Percentiles rank a stretch among this genome's conserved stretches.
Conservation (phyloP, 2,113 vertebrate species). For the Paracanthobrama guichenoti region DNA sequence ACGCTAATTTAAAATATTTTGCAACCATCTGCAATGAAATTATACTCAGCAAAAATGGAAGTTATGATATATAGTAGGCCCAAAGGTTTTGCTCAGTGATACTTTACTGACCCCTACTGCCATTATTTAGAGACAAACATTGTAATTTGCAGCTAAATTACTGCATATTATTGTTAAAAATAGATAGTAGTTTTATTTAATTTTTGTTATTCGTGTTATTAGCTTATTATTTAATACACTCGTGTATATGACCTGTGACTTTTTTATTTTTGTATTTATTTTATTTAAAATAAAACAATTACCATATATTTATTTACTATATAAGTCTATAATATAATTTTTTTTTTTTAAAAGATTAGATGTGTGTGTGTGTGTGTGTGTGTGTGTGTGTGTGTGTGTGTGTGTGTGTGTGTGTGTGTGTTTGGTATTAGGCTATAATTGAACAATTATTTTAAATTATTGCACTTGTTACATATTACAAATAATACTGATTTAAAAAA, state of each 20-base stretch:
- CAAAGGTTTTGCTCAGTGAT: background rate
- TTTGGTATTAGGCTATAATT: no score
- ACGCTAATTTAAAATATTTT: background rate
- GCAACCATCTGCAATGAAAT: background rate
- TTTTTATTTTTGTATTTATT: no score
- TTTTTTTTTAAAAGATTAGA: no score
- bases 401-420: no score
- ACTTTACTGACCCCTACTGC: slow-evolving; percentile 23
- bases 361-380: no score
- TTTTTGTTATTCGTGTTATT: no score
- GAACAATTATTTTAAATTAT: no score
- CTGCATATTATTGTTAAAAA: background rate
- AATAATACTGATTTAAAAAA: no score
- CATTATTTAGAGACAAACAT: background rate
- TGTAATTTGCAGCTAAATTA: background rate
- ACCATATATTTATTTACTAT: no score
- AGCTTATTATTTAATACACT: background rate
- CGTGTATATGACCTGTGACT: background rate
- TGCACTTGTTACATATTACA: background rate
- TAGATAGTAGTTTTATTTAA: background rate
- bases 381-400: no score
- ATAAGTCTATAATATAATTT: no score
- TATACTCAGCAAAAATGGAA: background rate
- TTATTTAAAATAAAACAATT: background rate
- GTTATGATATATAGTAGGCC: background rate